phyloP scores from a whole-genome alignment of 2,797 vertebrate genomes.

The Kryptopterus vitreolus region DNA sequence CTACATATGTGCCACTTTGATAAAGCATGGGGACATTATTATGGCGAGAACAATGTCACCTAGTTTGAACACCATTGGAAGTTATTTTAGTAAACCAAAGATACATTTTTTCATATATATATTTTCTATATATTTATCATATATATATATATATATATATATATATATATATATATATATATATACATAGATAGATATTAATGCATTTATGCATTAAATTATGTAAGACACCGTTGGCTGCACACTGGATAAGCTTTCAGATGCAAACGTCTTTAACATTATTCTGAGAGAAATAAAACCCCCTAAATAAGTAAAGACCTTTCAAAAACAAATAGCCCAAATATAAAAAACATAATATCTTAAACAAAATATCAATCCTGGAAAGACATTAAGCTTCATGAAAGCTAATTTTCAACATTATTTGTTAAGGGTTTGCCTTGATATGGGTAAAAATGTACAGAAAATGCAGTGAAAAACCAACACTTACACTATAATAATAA shows the following conservation, averaged over 20 bases:
- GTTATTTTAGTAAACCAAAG: neutral
- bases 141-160: too few species aligned
- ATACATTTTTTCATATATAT: too few species aligned
- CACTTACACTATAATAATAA: too few species aligned
- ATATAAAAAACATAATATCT: neutral
- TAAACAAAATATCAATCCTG: neutral
- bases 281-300: neutral
- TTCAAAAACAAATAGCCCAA: neutral
- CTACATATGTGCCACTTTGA: neutral
- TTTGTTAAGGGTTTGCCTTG: neutral
- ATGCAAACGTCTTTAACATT: neutral
- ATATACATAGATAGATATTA: too few species aligned
- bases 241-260: neutral
- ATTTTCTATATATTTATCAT: too few species aligned
- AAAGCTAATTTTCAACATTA: neutral
- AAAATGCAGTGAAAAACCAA: too few species aligned
- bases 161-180: too few species aligned
- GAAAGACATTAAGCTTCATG: neutral
- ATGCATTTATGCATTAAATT: too few species aligned
- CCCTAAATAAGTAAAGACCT: neutral
- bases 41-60: too few species aligned
- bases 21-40: neutral
- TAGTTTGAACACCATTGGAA: neutral
- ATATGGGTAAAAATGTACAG: neutral
- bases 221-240: too few species aligned